These are phyloP conservation scores for Phrixothrix hirtus DNA, from an alignment of 2,888 invertebrate genomes.

Conservation along the genomic window DNA sequence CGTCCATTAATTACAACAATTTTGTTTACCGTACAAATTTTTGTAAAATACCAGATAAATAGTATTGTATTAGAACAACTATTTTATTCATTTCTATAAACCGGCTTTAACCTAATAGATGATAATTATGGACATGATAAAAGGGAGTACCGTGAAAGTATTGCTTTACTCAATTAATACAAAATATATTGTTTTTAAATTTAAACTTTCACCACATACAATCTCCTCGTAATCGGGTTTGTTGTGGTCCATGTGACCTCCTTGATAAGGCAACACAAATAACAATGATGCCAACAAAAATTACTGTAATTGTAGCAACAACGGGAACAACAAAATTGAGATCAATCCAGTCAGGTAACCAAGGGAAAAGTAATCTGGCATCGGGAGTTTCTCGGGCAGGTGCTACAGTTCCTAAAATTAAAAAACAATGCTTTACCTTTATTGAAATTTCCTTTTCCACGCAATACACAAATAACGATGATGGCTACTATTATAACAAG, in stretches of 20 bases:
- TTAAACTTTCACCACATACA: constrained; percentile 64
- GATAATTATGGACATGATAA: too few species aligned
- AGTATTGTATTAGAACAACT: neutral
- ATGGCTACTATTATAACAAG: constrained; percentile 92
- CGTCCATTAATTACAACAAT: too few species aligned
- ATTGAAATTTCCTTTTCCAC: constrained; percentile 80
- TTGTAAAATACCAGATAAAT: too few species aligned
- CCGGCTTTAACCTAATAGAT: too few species aligned
- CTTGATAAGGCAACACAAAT: constrained; percentile 87
- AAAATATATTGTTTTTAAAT: too few species aligned
- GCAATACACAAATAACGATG: constrained; percentile 89
- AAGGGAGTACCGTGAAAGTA: too few species aligned
- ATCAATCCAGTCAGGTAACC: constrained; percentile 87
- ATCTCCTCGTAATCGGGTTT: constrained; percentile 79
- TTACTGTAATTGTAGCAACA: constrained; percentile 85
- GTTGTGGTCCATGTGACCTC: constrained; percentile 68
- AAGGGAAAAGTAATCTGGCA: constrained; percentile 66
- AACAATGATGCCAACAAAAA: constrained; percentile 87
- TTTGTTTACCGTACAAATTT: too few species aligned
- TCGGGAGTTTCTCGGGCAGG: constrained; percentile 65
- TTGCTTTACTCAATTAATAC: too few species aligned
- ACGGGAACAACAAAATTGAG: constrained; percentile 90
- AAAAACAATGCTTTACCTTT: constrained; percentile 71
- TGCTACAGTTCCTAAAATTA: constrained; percentile 73
- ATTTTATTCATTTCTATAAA: neutral